Conservation (phyloP, 2,113 vertebrate genomes). For the Dasyornis broadbenti region DNA sequence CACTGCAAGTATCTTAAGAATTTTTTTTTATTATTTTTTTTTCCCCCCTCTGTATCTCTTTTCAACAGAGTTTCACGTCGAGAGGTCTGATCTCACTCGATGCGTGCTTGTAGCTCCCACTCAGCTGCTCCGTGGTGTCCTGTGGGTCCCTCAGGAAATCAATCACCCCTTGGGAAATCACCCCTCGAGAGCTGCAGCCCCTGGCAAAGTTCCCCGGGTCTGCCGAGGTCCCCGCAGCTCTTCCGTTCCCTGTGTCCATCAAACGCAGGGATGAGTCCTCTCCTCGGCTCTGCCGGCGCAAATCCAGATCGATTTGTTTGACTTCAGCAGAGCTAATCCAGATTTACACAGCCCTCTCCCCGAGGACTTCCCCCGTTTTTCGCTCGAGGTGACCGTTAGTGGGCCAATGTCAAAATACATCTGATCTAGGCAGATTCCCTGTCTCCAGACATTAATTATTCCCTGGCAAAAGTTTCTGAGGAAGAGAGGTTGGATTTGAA, state of each 20-base stretch:
- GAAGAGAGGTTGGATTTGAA: not conserved
- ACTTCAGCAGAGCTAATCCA: not conserved
- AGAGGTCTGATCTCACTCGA: not conserved
- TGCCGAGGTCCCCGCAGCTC: not conserved
- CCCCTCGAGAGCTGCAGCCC: not conserved
- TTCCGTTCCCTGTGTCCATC: not conserved
- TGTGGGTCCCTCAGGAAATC: not conserved
- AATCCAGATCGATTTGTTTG: slow-evolving; percentile 11
- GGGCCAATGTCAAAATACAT: slow-evolving; percentile 34
- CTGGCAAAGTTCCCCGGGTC: not conserved
- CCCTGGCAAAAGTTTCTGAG: slow-evolving; percentile 30
- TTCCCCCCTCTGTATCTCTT: not conserved
- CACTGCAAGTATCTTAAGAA: slow-evolving; percentile 34
- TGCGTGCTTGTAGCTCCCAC: not conserved
- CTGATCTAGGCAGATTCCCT: not conserved
- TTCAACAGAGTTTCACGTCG: not conserved
- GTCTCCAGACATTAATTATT: slow-evolving; percentile 36
- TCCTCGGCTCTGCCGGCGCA: not conserved
- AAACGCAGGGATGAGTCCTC: not conserved
- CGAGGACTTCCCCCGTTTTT: not conserved
- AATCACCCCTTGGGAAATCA: not conserved
- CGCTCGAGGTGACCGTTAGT: not conserved
- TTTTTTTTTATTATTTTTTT: fast-evolving
- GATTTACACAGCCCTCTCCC: slow-evolving; percentile 20
- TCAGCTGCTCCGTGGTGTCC: not conserved